phyloP scores from a whole-genome alignment of 2,113 vertebrate species.

The Silurus glanis region DNA sequence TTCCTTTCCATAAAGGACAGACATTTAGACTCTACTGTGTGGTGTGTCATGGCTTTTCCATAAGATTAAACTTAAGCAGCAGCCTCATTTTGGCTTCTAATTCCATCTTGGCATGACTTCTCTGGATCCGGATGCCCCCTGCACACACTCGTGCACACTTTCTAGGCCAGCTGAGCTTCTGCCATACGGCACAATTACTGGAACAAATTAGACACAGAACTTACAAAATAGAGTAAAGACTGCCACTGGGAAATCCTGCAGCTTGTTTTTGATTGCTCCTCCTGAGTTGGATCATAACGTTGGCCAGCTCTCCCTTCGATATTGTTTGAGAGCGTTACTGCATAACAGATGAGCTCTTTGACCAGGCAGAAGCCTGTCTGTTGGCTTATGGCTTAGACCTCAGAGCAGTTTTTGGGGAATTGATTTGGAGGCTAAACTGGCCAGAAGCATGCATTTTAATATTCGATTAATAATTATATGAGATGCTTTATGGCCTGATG shows the following conservation, averaged over 20 bases:
- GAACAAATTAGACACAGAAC: conserved; percentile 42
- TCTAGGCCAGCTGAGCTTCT: conserved; percentile 20
- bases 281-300: conserved; percentile 23
- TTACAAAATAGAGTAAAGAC: conserved; percentile 18
- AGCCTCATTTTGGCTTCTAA: background rate
- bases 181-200: conserved; percentile 37
- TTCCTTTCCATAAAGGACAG: background rate
- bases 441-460: background rate
- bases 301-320: conserved; percentile 23
- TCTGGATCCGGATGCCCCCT: conserved; percentile 10
- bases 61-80: background rate
- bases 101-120: background rate
- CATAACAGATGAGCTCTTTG: conserved; percentile 32
- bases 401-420: background rate
- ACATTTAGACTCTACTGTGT: background rate
- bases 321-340: conserved; percentile 27
- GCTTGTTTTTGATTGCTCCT: conserved; percentile 27
- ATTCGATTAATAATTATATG: background rate
- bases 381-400: conserved; percentile 19
- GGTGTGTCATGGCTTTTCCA: background rate
- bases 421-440: background rate
- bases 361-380: background rate
- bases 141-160: background rate
- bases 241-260: conserved; percentile 34
- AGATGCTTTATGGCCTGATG: background rate